A percentile compares a stretch with the other conserved stretches of the same genome.
phyloP scores from a whole-genome alignment of 2,888 invertebrate species.

The Agrochola lychnidis region DNA sequence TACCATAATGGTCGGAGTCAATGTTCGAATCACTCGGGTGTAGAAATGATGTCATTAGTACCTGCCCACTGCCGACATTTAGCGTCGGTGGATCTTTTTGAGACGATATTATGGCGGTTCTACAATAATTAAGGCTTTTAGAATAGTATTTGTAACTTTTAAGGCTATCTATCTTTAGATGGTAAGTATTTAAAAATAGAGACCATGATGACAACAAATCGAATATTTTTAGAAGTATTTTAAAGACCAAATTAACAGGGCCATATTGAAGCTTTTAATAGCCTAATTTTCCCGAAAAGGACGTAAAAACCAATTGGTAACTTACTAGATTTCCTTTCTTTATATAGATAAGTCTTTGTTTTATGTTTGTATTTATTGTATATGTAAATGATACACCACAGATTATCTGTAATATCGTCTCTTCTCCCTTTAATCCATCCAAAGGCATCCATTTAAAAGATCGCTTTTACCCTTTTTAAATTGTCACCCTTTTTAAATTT shows the following conservation, averaged over 20 bases:
- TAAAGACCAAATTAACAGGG: background rate
- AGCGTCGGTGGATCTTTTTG: background rate
- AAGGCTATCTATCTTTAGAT: background rate
- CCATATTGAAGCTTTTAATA: background rate
- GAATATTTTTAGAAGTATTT: background rate
- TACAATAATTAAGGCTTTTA: conserved; percentile 10
- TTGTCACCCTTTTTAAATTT: too few species aligned
- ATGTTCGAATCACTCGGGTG: conserved; percentile 37
- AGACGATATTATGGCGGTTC: background rate
- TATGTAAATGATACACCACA: too few species aligned
- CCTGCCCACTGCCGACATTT: background rate
- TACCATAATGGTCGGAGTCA: conserved; percentile 41
- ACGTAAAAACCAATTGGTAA: too few species aligned
- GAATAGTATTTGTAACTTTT: background rate
- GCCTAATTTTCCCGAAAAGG: background rate
- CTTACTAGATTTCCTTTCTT: too few species aligned
- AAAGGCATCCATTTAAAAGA: background rate
- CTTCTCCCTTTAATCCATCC: background rate
- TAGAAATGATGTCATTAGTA: conserved; percentile 52
- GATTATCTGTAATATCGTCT: too few species aligned
- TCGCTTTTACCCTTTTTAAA: background rate
- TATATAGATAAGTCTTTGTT: too few species aligned
- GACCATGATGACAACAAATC: background rate
- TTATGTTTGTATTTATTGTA: too few species aligned
- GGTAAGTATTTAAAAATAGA: background rate